Evolutionary conservation across 2,113 vertebrate genomes (phyloP), one percentile per base, ranked within the genome.

Genomic region (Dicrurus megarhynchus): DNA sequence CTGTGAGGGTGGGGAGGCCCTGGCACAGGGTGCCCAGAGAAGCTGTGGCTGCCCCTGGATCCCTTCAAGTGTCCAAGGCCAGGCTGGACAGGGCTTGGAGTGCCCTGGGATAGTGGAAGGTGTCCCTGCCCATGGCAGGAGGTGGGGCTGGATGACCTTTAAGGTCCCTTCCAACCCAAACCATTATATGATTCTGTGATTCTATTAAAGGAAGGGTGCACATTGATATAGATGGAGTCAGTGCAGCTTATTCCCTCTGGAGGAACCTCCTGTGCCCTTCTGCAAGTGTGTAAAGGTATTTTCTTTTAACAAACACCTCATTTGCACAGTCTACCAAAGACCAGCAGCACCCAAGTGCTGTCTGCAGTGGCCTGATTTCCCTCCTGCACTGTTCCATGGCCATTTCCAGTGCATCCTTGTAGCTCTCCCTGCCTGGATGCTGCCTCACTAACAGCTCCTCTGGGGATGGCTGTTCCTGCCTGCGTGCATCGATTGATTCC

Each of bases 401-500:
- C 71, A 30, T 49, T 85, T 69, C 13, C 11, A 22, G 57, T 9
- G 4, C 21, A 26, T 33, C 63, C 55, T 39, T 37, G 59, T 3
- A 26, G 69, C 26, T 12, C 42, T 55, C 75, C 42, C 49, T 74
- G 69, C 50, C 70, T 7, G 17, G 67, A n/a, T 12, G 4, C 61
- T 30, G 21, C 22, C 41, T 71, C 61, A 8, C 69, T 47, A 37
- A 63, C 64, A 7, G 1, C 73, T 90, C 63, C 77, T 23, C 14
- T 27, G 35, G 83, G 80, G 35, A 13, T 59, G 35, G 55, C 57
- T 82, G 53, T 63, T 70, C 71, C 60, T 71, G 76, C 73, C 73
- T 3, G 1, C 0, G 1, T 33, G 8, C 9, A 42, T 32, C 1
- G 0, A 82, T 39, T 23, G 61, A 76, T 65, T 83, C 26, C 70